These are phyloP conservation scores for Rotaria socialis DNA, from an alignment of 2,888 invertebrate species.

Conservation along the genomic window DNA sequence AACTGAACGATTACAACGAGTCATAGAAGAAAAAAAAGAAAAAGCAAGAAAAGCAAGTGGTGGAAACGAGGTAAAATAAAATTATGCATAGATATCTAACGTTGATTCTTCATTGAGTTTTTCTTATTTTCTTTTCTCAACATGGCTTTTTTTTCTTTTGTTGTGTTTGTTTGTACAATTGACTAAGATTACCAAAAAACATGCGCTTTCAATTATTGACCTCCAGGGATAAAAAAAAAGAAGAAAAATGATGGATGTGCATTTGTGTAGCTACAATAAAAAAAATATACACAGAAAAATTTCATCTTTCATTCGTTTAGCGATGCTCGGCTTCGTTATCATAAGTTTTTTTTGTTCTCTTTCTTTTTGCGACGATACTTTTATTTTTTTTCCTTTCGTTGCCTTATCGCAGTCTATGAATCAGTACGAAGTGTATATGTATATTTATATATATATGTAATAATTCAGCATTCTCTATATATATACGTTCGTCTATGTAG, in stretches of 20 bases:
- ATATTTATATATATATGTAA: not conserved
- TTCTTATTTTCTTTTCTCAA: not conserved
- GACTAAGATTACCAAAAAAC: not conserved
- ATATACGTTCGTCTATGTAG: not conserved
- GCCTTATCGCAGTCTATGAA: not conserved
- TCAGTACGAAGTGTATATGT: not conserved
- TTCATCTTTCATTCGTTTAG: not conserved
- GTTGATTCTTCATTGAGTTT: not conserved
- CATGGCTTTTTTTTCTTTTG: not conserved
- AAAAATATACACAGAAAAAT: not conserved
- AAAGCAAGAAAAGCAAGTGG: slow-evolving; percentile 42
- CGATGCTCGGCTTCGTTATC: not conserved
- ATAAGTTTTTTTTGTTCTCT: not conserved
- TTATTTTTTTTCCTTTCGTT: not conserved
- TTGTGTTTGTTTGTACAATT: slow-evolving; percentile 30
- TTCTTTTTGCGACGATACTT: not conserved
- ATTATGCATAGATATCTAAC: not conserved
- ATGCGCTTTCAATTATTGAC: slow-evolving; percentile 4
- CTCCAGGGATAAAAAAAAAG: slow-evolving; percentile 16
- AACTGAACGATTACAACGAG: slow-evolving; percentile 42
- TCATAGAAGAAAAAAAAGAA: slow-evolving; percentile 46
- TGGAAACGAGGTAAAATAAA: not conserved
- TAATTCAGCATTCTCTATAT: not conserved
- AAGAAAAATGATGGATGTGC: not conserved
- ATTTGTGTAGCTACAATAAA: not conserved